Evolutionary conservation across 1,140 invertebrate species (phyloP).

Genomic region (Tenebrio molitor): DNA sequence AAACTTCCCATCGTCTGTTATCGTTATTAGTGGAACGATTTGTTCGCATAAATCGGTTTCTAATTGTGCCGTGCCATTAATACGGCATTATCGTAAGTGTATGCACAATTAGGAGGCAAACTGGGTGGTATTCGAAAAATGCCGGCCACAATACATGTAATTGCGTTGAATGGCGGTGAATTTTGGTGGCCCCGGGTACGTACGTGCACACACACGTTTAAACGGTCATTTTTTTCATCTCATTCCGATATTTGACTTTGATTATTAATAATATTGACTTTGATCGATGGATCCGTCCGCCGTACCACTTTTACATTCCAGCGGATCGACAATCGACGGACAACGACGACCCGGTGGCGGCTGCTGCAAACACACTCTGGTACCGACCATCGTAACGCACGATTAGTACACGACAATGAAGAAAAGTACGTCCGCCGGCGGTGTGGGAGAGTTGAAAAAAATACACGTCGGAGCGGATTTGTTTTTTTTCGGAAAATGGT

Average conservation of each 20-base stretch:
- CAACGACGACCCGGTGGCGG: background rate
- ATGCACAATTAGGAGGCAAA: slow-evolving; percentile 29
- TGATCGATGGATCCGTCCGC: slow-evolving; percentile 59
- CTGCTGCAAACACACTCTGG: slow-evolving; percentile 22
- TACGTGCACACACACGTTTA: slow-evolving; percentile 11
- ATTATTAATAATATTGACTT: slow-evolving; percentile 64
- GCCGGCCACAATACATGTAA: slow-evolving; percentile 39
- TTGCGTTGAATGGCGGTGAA: slow-evolving; percentile 42
- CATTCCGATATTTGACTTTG: slow-evolving; percentile 56
- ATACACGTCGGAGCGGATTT: no score
- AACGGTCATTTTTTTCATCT: slow-evolving; percentile 4
- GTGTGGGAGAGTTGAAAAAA: no score
- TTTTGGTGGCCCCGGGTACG: slow-evolving; percentile 26
- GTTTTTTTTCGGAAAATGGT: no score
- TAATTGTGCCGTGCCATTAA: slow-evolving; percentile 31
- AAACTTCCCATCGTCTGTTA: slow-evolving; percentile 22
- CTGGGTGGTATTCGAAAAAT: slow-evolving; percentile 43
- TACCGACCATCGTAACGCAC: slow-evolving; percentile 31
- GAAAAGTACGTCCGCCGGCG: no score
- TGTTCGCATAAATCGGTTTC: slow-evolving; percentile 32
- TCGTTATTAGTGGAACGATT: slow-evolving; percentile 15
- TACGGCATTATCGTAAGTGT: background rate
- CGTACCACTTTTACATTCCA: slow-evolving; percentile 56
- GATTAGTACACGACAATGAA: slow-evolving; percentile 29
- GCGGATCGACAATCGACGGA: slow-evolving; percentile 32